Evolutionary conservation across 2,113 vertebrate species (phyloP).

Genomic region (Bucco capensis): DNA sequence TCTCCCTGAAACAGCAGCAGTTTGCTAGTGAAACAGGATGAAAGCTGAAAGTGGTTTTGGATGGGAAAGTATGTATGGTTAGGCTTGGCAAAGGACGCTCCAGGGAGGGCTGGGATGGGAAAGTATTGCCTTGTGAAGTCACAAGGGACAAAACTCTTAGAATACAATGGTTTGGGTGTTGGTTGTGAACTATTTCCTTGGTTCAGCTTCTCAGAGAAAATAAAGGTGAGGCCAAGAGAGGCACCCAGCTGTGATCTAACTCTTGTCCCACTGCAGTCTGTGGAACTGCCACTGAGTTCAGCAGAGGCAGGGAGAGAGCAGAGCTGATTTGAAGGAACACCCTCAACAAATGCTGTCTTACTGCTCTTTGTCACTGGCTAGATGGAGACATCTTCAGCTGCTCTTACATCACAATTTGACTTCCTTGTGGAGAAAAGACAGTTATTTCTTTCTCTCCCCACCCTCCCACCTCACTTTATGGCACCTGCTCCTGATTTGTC

Average conservation of each 20-base stretch:
- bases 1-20: background rate
- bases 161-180: background rate
- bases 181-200: conserved; percentile 29
- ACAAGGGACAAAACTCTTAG: background rate
- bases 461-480: background rate
- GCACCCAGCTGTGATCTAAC: conserved; percentile 26
- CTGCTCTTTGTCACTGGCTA: background rate
- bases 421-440: background rate
- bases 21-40: background rate
- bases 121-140: background rate
- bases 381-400: background rate
- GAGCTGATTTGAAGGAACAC: background rate
- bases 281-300: background rate
- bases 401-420: background rate
- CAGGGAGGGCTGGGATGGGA: too few relatives aligned
- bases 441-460: background rate
- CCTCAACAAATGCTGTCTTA: background rate
- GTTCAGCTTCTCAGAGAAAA: background rate
- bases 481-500: background rate
- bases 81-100: too few relatives aligned
- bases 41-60: background rate
- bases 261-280: background rate
- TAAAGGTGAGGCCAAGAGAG: conserved; percentile 17
- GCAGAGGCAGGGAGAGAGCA: background rate
- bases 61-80: background rate